phyloP scores from a whole-genome alignment of 2,797 vertebrate species.

The Alauda arvensis region DNA sequence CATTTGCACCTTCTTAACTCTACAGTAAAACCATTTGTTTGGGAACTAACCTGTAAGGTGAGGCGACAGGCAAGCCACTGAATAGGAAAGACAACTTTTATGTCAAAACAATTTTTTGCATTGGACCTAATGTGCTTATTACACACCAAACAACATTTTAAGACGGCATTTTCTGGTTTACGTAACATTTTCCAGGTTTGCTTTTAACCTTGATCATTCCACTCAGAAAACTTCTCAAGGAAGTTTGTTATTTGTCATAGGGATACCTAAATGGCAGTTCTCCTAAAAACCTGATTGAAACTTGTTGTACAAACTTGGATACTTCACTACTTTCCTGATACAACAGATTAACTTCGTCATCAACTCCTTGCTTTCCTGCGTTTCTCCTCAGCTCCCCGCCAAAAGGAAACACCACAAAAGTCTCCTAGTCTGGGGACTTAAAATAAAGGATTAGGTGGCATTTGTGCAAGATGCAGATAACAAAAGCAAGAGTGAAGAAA shows the following conservation, averaged over 20 bases:
- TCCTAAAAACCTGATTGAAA: slow-evolving; percentile 25
- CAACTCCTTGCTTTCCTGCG: slow-evolving; percentile 38
- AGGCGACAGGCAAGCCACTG: background rate
- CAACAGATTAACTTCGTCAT: slow-evolving; percentile 65
- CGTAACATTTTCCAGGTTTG: rapidly evolving
- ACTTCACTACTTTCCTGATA: slow-evolving; percentile 38
- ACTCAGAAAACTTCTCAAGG: background rate
- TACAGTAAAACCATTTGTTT: background rate
- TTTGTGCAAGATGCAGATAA: slow-evolving; percentile 77
- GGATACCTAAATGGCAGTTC: background rate
- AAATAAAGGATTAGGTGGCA: slow-evolving; percentile 74
- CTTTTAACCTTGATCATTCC: background rate
- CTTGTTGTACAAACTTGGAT: background rate
- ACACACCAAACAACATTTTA: background rate
- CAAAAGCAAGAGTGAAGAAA: slow-evolving; percentile 84
- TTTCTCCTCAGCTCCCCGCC: slow-evolving; percentile 31
- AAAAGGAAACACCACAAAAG: slow-evolving; percentile 57
- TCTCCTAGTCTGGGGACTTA: slow-evolving; percentile 58
- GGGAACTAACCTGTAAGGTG: background rate
- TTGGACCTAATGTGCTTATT: background rate
- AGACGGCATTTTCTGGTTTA: background rate
- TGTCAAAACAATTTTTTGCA: background rate
- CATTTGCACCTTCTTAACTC: background rate
- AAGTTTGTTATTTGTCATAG: background rate
- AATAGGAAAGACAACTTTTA: background rate